Conservation (phyloP, 2,797 vertebrate genomes). For the Micropoecilia bifurca region DNA sequence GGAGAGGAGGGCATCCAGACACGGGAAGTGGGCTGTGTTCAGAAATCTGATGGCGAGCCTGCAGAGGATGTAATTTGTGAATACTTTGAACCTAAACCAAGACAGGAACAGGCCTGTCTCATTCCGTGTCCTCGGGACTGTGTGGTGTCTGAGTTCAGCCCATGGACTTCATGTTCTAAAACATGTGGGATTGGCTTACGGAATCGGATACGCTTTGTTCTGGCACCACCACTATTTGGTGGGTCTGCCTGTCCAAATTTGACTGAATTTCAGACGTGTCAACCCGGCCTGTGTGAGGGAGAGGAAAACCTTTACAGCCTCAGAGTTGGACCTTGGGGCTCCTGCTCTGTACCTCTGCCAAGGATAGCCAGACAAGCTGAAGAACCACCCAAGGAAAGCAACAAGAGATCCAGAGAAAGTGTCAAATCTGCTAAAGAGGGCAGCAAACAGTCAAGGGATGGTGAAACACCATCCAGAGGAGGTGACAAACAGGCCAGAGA, state of each 20-base stretch:
- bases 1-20: slow-evolving; percentile 96
- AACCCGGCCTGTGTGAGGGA: slow-evolving; percentile 77
- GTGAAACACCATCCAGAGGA: slow-evolving; percentile 25
- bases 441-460: slow-evolving; percentile 48
- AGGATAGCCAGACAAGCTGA: slow-evolving; percentile 83
- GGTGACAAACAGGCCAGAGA: slow-evolving; percentile 38
- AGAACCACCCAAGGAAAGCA: slow-evolving; percentile 33
- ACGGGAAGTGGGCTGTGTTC: slow-evolving; percentile 90
- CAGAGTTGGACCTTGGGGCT: slow-evolving; percentile 90
- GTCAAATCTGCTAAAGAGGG: slow-evolving; percentile 36
- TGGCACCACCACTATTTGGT: slow-evolving; percentile 90
- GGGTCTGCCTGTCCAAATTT: slow-evolving; percentile 92
- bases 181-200: slow-evolving; percentile 90
- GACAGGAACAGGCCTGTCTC: slow-evolving; percentile 94
- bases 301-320: slow-evolving; percentile 89
- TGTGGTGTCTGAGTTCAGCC: slow-evolving; percentile 87
- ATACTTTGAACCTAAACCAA: slow-evolving; percentile 96
- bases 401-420: slow-evolving; percentile 32
- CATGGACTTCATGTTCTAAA: slow-evolving; percentile 92
- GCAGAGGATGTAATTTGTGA: slow-evolving; percentile 93
- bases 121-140: slow-evolving; percentile 94
- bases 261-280: slow-evolving; percentile 92
- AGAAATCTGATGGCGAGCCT: slow-evolving; percentile 82
- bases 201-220: slow-evolving; percentile 87
- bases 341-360: slow-evolving; percentile 80